Conservation (phyloP, 2,113 vertebrate species). For the Vulpes vulpes region DNA sequence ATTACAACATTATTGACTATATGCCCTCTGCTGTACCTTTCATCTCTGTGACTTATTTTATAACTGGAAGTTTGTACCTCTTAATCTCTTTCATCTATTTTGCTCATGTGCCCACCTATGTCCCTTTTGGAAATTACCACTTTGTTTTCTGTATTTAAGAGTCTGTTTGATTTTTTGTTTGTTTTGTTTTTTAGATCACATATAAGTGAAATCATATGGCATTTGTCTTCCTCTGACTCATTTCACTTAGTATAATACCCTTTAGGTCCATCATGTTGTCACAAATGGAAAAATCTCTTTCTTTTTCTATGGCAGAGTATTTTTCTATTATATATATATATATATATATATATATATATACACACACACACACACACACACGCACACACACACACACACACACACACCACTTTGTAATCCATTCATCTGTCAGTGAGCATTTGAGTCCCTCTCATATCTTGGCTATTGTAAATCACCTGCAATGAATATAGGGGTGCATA, state of each 20-base stretch:
- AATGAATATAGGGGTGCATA: neutral
- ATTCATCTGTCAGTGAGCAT: neutral
- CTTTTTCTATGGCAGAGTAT: neutral
- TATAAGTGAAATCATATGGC: neutral
- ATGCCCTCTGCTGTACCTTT: neutral
- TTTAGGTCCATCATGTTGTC: neutral
- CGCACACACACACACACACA: accelerated
- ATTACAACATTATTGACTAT: neutral
- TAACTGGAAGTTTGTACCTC: neutral
- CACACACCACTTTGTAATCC: neutral
- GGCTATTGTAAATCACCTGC: neutral
- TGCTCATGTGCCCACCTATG: neutral
- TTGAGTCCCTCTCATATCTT: neutral
- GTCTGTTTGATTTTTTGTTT: neutral
- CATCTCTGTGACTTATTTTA: neutral
- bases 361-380: accelerated
- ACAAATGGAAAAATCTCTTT: neutral
- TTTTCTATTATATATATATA: neutral
- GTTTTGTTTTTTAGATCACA: neutral
- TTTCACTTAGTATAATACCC: neutral
- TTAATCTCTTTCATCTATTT: neutral
- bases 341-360: too few species aligned
- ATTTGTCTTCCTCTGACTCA: neutral
- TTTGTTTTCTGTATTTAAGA: neutral
- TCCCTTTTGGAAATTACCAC: neutral